phyloP scores from a whole-genome alignment of 2,888 invertebrate genomes.

The Autographa pulchrina region DNA sequence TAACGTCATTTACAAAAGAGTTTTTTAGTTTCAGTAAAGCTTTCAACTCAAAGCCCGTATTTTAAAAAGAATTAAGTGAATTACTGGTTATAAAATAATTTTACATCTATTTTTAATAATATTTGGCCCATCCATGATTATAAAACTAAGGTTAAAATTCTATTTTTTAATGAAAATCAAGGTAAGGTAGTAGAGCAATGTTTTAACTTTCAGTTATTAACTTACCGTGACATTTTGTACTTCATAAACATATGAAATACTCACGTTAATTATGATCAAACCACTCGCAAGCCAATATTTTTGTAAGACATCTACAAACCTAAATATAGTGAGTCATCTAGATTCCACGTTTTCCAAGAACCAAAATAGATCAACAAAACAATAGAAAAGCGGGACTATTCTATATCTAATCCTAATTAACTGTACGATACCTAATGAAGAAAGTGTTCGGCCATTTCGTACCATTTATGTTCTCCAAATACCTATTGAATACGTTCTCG shows the following conservation, averaged over 20 bases:
- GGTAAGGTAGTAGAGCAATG: no score
- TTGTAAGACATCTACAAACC: not conserved
- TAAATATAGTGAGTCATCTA: not conserved
- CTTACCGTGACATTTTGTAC: no score
- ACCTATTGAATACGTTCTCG: slow-evolving; percentile 8
- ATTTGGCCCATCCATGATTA: no score
- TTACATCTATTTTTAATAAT: no score
- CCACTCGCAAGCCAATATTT: not conserved
- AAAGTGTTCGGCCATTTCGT: slow-evolving; percentile 2
- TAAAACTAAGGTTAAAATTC: no score
- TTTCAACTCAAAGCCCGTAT: not conserved
- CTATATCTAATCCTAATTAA: not conserved
- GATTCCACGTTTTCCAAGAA: not conserved
- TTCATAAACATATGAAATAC: no score
- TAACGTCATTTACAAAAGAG: not conserved
- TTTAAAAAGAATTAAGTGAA: not conserved
- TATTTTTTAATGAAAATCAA: no score
- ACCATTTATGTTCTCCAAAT: slow-evolving; percentile 7
- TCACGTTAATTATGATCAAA: no score
- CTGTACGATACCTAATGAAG: slow-evolving; percentile 6
- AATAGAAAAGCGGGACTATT: not conserved
- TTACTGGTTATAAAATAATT: not conserved
- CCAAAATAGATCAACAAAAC: not conserved
- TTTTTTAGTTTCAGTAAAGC: not conserved
- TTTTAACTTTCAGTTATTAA: no score